Evolutionary conservation across 2,113 vertebrate species (phyloP).

Genomic region (Anoura caudifer): DNA sequence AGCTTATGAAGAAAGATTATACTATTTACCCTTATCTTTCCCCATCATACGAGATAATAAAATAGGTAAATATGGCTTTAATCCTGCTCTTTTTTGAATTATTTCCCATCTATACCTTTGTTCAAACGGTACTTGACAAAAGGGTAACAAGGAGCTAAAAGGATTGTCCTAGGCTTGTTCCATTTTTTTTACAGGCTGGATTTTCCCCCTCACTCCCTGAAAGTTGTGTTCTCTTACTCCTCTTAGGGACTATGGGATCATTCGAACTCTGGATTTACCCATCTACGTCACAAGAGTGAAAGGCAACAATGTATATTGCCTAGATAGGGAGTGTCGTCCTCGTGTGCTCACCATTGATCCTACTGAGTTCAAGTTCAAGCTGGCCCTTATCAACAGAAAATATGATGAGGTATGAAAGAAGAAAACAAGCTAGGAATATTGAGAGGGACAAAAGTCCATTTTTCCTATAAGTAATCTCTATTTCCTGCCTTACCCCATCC

Average conservation of each 20-base stretch:
- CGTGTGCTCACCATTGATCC: slow-evolving; percentile 96
- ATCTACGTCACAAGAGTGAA: slow-evolving; percentile 96
- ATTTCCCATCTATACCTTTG: background rate
- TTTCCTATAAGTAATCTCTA: background rate
- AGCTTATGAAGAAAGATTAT: background rate
- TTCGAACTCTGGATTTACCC: slow-evolving; percentile 95
- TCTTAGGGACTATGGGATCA: slow-evolving; percentile 92
- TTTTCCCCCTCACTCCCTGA: background rate
- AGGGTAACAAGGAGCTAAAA: background rate
- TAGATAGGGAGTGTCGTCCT: slow-evolving; percentile 94
- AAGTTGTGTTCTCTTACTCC: background rate
- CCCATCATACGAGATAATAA: background rate
- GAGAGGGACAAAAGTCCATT: background rate
- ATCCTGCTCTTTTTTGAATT: background rate
- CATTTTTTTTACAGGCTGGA: background rate
- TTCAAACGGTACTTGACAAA: background rate
- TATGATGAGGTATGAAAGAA: slow-evolving; percentile 90
- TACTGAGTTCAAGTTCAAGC: slow-evolving; percentile 96
- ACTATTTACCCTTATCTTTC: background rate
- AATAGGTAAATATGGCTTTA: background rate
- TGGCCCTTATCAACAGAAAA: slow-evolving; percentile 96
- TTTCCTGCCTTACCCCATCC: background rate
- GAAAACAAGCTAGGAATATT: fast-evolving
- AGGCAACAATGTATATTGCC: slow-evolving; percentile 96
- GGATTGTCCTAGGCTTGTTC: background rate